Evolutionary conservation across 2,113 vertebrate genomes (phyloP).

Genomic region (Brachypteracias leptosomus): DNA sequence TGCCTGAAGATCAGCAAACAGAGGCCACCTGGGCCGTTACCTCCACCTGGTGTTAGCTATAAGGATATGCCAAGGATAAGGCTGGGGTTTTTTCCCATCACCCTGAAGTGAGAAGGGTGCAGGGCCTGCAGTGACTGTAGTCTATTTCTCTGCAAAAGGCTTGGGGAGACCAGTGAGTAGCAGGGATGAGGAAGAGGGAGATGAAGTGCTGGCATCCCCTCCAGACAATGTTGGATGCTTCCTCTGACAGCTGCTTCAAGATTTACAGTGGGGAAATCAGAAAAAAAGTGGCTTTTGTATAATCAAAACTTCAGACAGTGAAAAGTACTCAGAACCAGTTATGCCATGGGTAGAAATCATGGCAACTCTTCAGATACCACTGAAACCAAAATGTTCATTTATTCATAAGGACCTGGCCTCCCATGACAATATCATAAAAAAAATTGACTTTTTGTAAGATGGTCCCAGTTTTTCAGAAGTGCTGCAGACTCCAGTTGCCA

Average conservation of each 20-base stretch:
- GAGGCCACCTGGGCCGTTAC: background rate
- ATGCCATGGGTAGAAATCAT: background rate
- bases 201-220: background rate
- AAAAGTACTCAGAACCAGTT: background rate
- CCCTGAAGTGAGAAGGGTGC: background rate
- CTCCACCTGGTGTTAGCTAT: background rate
- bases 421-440: background rate
- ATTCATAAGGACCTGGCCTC: background rate
- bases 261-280: background rate
- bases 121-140: background rate
- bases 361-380: background rate
- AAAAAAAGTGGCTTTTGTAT: background rate
- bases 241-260: background rate
- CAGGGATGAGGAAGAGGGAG: background rate
- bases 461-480: background rate
- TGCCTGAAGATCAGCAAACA: background rate
- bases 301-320: background rate
- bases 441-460: background rate
- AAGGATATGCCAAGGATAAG: background rate
- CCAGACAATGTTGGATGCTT: rapidly evolving
- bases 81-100: background rate
- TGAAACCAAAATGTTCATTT: background rate
- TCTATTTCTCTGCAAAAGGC: background rate
- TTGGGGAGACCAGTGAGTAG: background rate
- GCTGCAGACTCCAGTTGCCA: background rate